These are phyloP conservation scores for Mungos mungo DNA, from an alignment of 2,113 vertebrate species.

Conservation along the genomic window DNA sequence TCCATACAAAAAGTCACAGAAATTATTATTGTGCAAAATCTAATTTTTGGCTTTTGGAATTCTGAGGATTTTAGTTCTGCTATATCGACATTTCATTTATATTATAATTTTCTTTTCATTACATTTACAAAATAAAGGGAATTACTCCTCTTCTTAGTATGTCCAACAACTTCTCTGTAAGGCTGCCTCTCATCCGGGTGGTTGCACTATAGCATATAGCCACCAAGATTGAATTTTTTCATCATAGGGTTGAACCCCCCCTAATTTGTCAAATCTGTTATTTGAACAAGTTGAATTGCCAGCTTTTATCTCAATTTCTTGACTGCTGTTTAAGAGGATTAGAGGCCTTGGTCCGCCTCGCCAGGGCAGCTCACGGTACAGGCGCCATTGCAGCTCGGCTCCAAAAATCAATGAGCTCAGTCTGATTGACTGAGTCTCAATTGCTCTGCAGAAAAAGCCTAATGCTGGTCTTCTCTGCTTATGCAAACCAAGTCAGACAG, in stretches of 20 bases:
- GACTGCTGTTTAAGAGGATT: conserved; percentile 87
- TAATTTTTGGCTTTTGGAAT: conserved; percentile 34
- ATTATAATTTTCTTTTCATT: conserved; percentile 10
- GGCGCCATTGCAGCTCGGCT: conserved; percentile 82
- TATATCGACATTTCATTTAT: background rate
- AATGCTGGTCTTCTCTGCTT: conserved; percentile 72
- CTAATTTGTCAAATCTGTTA: conserved; percentile 81
- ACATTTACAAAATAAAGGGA: conserved; percentile 47
- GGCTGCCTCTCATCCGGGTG: conserved; percentile 58
- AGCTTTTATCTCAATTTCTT: conserved; percentile 86
- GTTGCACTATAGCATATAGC: conserved; percentile 32
- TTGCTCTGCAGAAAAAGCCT: conserved; percentile 69
- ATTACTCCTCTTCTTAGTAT: conserved; percentile 57
- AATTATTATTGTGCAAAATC: background rate
- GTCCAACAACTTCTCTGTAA: conserved; percentile 51
- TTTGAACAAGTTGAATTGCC: conserved; percentile 81
- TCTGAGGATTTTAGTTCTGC: background rate
- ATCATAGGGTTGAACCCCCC: conserved; percentile 63
- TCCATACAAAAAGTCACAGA: background rate
- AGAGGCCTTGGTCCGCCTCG: conserved; percentile 79
- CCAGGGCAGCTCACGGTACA: conserved; percentile 76
- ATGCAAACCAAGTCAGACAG: conserved; percentile 52
- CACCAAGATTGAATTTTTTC: conserved; percentile 65
- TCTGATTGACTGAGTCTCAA: conserved; percentile 77
- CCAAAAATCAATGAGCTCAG: conserved; percentile 86